phyloP scores from a whole-genome alignment of 1,140 invertebrate species.

The Lineus longissimus region DNA sequence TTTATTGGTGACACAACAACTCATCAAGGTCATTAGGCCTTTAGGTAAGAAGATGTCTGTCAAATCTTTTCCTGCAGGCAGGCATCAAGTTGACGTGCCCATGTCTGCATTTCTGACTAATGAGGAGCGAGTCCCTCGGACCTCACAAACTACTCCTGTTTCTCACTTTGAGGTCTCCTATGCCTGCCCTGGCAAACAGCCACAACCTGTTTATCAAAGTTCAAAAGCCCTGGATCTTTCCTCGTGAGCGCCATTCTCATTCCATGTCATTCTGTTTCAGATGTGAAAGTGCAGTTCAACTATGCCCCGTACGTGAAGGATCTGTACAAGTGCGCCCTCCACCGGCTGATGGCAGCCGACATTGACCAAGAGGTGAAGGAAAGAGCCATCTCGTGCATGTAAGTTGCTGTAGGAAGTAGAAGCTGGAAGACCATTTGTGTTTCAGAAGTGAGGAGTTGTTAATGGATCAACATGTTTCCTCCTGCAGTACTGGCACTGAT shows the following conservation, averaged over 20 bases:
- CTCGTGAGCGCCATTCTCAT: too few species aligned
- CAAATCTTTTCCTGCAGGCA: slow-evolving; percentile 8
- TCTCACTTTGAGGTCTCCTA: too few species aligned
- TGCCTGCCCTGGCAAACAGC: too few species aligned
- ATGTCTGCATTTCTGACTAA: too few species aligned
- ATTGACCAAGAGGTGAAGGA: slow-evolving; percentile 99
- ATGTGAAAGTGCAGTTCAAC: slow-evolving; percentile 62
- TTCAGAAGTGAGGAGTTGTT: too few species aligned
- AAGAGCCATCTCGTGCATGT: slow-evolving; percentile 92
- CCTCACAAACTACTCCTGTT: neutral
- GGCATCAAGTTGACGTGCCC: neutral
- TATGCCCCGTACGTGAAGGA: slow-evolving; percentile 73
- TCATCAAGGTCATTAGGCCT: slow-evolving; percentile 91
- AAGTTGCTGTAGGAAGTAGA: slow-evolving; percentile 21
- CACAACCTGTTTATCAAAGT: too few species aligned
- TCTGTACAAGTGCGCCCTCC: slow-evolving; percentile 80
- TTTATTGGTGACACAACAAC: slow-evolving; percentile 83
- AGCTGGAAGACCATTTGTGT: too few species aligned
- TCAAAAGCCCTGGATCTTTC: too few species aligned
- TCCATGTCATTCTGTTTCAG: too few species aligned
- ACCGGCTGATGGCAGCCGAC: slow-evolving; percentile 82
- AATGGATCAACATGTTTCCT: neutral
- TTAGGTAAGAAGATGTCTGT: slow-evolving; percentile 66
- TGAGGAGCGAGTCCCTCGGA: too few species aligned
- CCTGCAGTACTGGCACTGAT: too few species aligned